Evolutionary conservation across 2,888 invertebrate genomes (phyloP), one percentile per base, ranked within the genome.

Genomic region (Argyresthia albistria): DNA sequence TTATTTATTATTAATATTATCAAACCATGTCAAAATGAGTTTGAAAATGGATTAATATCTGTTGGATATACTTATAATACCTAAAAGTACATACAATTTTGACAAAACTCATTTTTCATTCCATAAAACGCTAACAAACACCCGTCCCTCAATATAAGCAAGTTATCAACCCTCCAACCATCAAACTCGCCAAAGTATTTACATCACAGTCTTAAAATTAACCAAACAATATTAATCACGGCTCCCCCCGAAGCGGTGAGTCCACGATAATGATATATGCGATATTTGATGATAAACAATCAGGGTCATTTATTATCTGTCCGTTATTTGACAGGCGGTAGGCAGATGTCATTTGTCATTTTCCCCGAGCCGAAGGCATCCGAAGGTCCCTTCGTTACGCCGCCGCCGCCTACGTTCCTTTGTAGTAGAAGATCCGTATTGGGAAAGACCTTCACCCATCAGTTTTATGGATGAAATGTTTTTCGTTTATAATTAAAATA

Each of bases 281-380:
- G 82, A 83, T 87, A 86, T 88, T 88, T 88, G 88, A 88, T 86
- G 88, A 88, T 88, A 88, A 89, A 89, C 89, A 89, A 89, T 88
- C 88, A 84, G 79, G 88, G 89, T 89, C 89, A 90, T 90, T 90
- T 90, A 90, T 90, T 90, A 90, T 89, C 87, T 88, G 88, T 86
- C 88, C 86, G 88, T 88, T 90, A 90, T 90, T 89, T 89, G 90
- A 89, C 90, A 90, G 89, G 90, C 89, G 89, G 86, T 86, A 88
- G 90, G 89, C 90, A 90, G 90, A 89, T 90, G 90, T 90, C 90
- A 89, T 90, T 90, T 90, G 90, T 90, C 90, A 90, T 89, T 86
- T 84, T 84, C 76, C 80, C 86, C 80, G 82, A 82, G 80, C 89
- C 88, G 78, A 75, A 73, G 81, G 86, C 82, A 82, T 80, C 89